These are phyloP conservation scores for Sepiola atlantica DNA, from an alignment of 2,888 invertebrate species.

Conservation along the genomic window DNA sequence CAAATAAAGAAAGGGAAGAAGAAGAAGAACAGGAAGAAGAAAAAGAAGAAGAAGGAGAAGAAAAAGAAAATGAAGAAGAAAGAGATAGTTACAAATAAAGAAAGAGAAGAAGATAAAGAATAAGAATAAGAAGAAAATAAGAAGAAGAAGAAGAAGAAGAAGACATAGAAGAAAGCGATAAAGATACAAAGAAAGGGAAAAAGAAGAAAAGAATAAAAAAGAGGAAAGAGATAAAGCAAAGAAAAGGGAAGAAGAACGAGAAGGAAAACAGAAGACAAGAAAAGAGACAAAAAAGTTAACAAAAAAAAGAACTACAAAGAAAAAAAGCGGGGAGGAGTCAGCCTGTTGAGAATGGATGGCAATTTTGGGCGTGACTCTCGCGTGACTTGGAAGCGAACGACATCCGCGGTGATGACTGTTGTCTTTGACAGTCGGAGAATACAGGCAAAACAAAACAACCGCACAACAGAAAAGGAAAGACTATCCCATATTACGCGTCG, in stretches of 20 bases:
- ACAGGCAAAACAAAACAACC: background rate
- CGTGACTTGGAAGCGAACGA: background rate
- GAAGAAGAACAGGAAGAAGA: background rate
- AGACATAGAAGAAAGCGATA: background rate
- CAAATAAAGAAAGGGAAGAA: background rate
- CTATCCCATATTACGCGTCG: background rate
- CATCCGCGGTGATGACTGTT: background rate
- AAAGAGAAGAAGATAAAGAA: background rate
- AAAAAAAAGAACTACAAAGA: background rate
- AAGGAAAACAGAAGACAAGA: background rate
- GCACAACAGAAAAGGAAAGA: background rate
- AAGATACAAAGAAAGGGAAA: background rate
- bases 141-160: background rate
- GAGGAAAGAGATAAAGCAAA: background rate
- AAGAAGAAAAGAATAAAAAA: too few species aligned
- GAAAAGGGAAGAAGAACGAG: background rate
- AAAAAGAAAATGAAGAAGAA: background rate
- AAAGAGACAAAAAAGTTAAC: background rate
- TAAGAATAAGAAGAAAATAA: background rate
- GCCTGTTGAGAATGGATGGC: constrained; percentile 12
- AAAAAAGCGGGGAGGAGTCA: background rate
- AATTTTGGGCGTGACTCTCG: constrained; percentile 23
- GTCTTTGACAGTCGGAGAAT: background rate
- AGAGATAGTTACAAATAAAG: background rate
- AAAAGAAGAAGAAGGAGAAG: background rate